Evolutionary conservation across 2,888 invertebrate species (phyloP).

Genomic region (Meteorus cinctellus): DNA sequence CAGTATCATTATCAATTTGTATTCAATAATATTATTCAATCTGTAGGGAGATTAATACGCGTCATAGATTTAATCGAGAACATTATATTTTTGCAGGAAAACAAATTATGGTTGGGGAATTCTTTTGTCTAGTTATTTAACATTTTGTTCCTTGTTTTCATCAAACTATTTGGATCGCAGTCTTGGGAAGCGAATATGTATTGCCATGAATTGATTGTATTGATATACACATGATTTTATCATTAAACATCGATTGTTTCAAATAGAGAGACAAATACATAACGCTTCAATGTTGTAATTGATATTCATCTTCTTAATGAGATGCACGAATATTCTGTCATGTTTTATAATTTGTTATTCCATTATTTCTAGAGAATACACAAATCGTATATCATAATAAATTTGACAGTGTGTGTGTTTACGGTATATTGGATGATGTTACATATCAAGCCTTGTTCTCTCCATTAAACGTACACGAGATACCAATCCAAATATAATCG

Average conservation of each 20-base stretch:
- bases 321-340: background rate
- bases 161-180: background rate
- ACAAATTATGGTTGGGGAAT: too few relatives aligned
- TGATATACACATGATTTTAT: constrained; percentile 25
- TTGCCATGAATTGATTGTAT: constrained; percentile 15
- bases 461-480: constrained; percentile 30
- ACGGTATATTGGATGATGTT: constrained; percentile 11
- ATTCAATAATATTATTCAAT: background rate
- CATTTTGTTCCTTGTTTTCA: background rate
- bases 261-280: background rate
- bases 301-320: constrained; percentile 3
- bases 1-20: background rate
- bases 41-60: background rate
- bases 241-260: background rate
- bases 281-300: constrained; percentile 2
- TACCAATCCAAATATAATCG: constrained; percentile 35
- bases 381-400: background rate
- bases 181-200: constrained; percentile 10
- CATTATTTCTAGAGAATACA: constrained; percentile 11
- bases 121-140: background rate
- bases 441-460: constrained; percentile 36
- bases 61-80: background rate
- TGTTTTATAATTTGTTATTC: background rate
- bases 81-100: background rate
- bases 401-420: constrained; percentile 11